Conservation (phyloP, 2,797 vertebrate species). For the Acanthis flammea region DNA sequence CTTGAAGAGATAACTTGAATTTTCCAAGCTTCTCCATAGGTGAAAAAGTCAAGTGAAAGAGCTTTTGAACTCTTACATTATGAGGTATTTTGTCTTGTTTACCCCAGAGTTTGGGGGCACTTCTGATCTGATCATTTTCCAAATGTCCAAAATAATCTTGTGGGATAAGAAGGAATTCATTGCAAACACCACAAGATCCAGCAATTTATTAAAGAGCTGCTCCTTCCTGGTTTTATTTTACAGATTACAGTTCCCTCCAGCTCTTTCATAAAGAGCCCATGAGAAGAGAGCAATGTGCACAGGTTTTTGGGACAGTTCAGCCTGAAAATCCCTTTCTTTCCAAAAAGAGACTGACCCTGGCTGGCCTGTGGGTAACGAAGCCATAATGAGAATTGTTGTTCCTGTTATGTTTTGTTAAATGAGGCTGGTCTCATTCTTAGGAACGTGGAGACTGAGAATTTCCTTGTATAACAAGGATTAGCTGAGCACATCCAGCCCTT, state of each 20-base stretch:
- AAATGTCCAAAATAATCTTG: neutral
- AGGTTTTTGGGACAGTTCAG: neutral
- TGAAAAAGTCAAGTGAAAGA: neutral
- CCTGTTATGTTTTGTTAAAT: neutral
- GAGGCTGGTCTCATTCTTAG: neutral
- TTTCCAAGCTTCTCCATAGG: neutral
- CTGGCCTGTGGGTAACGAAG: neutral
- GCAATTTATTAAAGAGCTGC: neutral
- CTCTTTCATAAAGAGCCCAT: neutral
- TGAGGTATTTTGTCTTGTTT: neutral
- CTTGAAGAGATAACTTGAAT: neutral
- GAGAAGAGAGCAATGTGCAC: neutral
- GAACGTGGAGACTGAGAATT: neutral
- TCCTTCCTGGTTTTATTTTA: neutral
- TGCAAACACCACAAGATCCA: neutral
- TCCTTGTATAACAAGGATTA: neutral
- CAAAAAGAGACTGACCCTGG: neutral
- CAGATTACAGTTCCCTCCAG: neutral
- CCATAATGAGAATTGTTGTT: neutral
- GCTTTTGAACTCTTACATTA: neutral
- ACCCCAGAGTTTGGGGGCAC: rapidly evolving
- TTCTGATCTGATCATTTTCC: neutral
- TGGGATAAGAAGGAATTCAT: neutral
- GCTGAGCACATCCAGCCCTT: neutral
- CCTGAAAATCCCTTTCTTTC: neutral